Conservation (phyloP, 2,888 invertebrate genomes). For the Protophormia terraenovae region DNA sequence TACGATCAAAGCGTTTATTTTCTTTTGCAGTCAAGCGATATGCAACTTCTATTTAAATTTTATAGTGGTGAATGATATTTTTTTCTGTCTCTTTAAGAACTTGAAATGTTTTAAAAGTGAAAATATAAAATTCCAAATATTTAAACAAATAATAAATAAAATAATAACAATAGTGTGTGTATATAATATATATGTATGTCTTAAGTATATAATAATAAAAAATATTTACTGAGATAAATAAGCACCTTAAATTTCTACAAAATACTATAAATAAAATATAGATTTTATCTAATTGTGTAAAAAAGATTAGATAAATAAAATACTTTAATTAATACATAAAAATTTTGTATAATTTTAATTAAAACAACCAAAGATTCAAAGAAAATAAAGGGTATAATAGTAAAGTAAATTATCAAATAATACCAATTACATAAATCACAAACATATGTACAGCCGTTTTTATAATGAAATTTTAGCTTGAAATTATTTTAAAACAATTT, state of each 20-base stretch:
- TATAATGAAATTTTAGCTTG: neutral
- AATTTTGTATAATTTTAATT: neutral
- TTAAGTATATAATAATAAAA: neutral
- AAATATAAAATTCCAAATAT: constrained; percentile 17
- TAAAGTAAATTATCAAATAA: too few relatives aligned
- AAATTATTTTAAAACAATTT: too few relatives aligned
- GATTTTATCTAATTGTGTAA: neutral
- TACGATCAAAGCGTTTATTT: constrained; percentile 64
- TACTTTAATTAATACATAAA: neutral
- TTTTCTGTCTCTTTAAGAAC: neutral
- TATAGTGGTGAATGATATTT: constrained; percentile 4
- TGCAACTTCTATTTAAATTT: constrained; percentile 41
- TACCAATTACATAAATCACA: too few relatives aligned
- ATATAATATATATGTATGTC: neutral
- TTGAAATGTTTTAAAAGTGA: constrained; percentile 3
- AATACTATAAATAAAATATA: constrained; percentile 5
- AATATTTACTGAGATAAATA: constrained; percentile 18
- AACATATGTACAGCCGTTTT: neutral
- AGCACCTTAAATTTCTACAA: constrained; percentile 40
- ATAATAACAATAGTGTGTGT: constrained; percentile 15
- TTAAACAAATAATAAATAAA: constrained; percentile 21
- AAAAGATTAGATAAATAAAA: neutral
- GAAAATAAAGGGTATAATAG: too few relatives aligned
- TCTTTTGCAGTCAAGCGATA: constrained; percentile 53
- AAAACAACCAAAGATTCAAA: neutral